Evolutionary conservation across 2,888 invertebrate species (phyloP), one percentile per base, ranked within the genome.

Genomic region (Bembecia ichneumoniformis): DNA sequence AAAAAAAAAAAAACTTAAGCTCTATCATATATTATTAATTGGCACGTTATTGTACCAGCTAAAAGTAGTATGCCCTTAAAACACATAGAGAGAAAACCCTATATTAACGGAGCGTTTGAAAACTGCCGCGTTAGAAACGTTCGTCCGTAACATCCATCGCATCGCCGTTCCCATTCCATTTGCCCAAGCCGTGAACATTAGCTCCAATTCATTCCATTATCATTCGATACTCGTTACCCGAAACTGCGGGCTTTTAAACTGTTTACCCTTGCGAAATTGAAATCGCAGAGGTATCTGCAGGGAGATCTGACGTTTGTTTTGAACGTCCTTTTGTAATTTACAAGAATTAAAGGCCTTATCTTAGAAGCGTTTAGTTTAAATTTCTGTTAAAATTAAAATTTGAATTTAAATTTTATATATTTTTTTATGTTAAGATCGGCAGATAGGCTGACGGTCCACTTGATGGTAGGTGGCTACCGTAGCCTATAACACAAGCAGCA

Each of bases 151-250:
- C 20, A 13, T 3, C n/a, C 15, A 4, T 35, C 44, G 36, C 51
- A 10, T 28, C 40, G 44, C 20, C 1, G 11, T 14, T 46, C 46
- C 34, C 44, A 14, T 51, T 45, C 48, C 47, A 48, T 51, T 51
- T 45, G 47, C 45, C 28, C 34, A 34, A 45, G 34, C 46, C 46
- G 46, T 40, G 64, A 71, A 67, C 68, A 73, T 74, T 72, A 74
- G 64, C 68, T 65, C 63, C 69, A 68, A 75, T 76, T 74, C 69
- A 68, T 69, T 67, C 68, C 64, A 71, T 74, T 72, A 68, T 68
- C 73, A 74, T 74, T 69, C 67, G 66, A 72, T 70, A 68, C 72
- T 71, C 67, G 67, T 69, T 70, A 71, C 60, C 58, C 62, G 56
- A 63, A 59, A 63, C 64, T 62, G 55, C 43, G 50, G 43, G 35